Evolutionary conservation across 2,113 vertebrate genomes (phyloP).

Genomic region (Cervus canadensis): DNA sequence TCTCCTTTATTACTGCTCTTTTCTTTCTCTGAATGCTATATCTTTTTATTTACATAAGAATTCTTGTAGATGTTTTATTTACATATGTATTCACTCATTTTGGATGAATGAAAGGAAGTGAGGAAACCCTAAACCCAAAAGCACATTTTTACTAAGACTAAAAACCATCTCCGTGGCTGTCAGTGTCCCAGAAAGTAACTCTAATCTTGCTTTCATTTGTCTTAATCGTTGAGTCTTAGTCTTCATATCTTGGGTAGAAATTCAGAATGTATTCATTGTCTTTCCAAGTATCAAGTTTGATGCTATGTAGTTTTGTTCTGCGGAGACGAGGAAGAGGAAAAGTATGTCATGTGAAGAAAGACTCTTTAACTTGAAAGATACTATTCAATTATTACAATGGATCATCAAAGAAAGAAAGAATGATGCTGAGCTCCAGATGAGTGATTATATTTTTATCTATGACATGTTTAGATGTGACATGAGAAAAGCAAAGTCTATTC

Average conservation of each 20-base stretch:
- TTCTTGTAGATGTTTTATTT: slow-evolving; percentile 75
- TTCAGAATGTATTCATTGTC: not conserved
- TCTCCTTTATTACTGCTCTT: slow-evolving; percentile 81
- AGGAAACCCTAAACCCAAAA: slow-evolving; percentile 47
- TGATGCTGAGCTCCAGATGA: not conserved
- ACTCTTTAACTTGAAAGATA: slow-evolving; percentile 8
- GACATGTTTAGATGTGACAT: not conserved
- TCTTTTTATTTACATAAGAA: slow-evolving; percentile 78
- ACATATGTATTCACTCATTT: slow-evolving; percentile 74
- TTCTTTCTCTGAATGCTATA: slow-evolving; percentile 73
- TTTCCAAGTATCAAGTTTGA: not conserved
- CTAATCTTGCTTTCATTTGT: not conserved
- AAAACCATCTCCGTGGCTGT: not conserved
- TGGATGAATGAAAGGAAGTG: slow-evolving; percentile 38
- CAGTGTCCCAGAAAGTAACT: slow-evolving; percentile 58
- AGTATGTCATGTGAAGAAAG: not conserved
- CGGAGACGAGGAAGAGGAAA: not conserved
- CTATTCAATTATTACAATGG: not conserved
- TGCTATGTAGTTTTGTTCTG: slow-evolving; percentile 32
- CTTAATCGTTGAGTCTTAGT: not conserved
- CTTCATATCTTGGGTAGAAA: not conserved
- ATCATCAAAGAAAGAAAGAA: slow-evolving; percentile 27
- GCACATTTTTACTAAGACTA: slow-evolving; percentile 22
- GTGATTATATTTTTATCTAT: not conserved
- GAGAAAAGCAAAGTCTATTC: not conserved